Conservation (phyloP, 1,140 invertebrate genomes). For the Pseudoatta argentina region DNA sequence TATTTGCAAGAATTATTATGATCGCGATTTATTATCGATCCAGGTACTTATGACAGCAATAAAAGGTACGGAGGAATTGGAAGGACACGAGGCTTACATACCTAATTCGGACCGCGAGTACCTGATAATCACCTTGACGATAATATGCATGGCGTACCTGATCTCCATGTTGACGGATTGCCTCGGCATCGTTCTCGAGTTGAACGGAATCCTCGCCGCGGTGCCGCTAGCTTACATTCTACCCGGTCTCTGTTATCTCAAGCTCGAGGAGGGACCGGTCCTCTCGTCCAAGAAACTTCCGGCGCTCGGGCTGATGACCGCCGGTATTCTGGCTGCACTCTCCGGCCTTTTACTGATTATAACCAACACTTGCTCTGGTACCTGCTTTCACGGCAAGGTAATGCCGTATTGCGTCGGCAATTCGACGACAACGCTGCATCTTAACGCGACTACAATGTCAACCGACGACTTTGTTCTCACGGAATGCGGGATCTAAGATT, state of each 20-base stretch:
- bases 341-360: conserved; percentile 88
- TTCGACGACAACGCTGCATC: not conserved
- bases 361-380: conserved; percentile 84
- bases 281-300: conserved; percentile 91
- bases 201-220: conserved; percentile 95
- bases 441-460: not conserved
- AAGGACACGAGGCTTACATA: conserved; percentile 86
- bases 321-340: conserved; percentile 91
- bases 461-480: not conserved
- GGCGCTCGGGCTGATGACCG: conserved; percentile 90
- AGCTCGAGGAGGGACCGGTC: conserved; percentile 91
- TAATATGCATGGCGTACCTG: conserved; percentile 91
- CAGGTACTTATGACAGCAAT: conserved; percentile 85
- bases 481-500: not conserved
- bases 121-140: conserved; percentile 90
- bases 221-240: conserved; percentile 95
- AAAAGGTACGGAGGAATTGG: conserved; percentile 86
- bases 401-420: conserved; percentile 88
- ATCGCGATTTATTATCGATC: not conserved
- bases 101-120: conserved; percentile 86
- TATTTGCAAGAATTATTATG: conserved; percentile 37
- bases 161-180: conserved; percentile 95
- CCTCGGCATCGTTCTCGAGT: conserved; percentile 93
- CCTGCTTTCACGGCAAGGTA: conserved; percentile 89
- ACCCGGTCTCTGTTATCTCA: conserved; percentile 93